Percentiles rank a stretch among this genome's conserved stretches.
These are phyloP conservation scores for Numenius phaeopus DNA, from an alignment of 2,797 vertebrate genomes.

Conservation along the genomic window DNA sequence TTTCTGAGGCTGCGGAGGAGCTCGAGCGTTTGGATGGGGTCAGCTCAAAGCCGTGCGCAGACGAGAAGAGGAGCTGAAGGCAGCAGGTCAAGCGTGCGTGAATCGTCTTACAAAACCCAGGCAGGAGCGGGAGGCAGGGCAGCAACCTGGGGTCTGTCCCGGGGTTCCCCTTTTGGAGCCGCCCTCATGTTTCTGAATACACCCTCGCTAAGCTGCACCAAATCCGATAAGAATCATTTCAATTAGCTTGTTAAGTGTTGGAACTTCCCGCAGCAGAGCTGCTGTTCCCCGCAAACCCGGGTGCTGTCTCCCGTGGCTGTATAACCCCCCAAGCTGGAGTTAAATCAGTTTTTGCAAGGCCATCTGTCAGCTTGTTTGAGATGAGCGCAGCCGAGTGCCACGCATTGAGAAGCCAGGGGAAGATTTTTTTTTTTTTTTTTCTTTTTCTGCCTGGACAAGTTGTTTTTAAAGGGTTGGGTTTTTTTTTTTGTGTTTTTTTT, in stretches of 20 bases:
- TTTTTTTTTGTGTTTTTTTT: background rate
- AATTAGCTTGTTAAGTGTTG: background rate
- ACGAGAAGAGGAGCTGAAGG: conserved; percentile 3
- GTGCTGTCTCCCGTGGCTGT: background rate
- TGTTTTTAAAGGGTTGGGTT: background rate
- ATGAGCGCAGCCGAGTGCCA: background rate
- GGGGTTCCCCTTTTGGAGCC: background rate
- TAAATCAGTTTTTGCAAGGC: background rate
- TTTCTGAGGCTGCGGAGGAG: background rate
- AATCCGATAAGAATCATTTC: background rate
- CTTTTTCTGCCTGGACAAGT: background rate
- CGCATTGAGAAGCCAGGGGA: background rate
- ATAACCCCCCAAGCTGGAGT: background rate
- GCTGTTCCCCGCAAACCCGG: accelerated
- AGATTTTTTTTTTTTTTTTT: background rate
- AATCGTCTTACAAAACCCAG: background rate
- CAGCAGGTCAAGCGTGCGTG: background rate
- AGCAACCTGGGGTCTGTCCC: background rate
- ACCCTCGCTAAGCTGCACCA: background rate
- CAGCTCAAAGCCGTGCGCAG: background rate
- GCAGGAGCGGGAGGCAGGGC: background rate
- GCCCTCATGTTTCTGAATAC: background rate
- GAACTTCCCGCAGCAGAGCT: background rate
- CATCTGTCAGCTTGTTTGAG: conserved; percentile 36
- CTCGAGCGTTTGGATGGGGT: accelerated